These are phyloP conservation scores for Elmis aenea DNA, from an alignment of 2,888 invertebrate genomes.

Conservation along the genomic window DNA sequence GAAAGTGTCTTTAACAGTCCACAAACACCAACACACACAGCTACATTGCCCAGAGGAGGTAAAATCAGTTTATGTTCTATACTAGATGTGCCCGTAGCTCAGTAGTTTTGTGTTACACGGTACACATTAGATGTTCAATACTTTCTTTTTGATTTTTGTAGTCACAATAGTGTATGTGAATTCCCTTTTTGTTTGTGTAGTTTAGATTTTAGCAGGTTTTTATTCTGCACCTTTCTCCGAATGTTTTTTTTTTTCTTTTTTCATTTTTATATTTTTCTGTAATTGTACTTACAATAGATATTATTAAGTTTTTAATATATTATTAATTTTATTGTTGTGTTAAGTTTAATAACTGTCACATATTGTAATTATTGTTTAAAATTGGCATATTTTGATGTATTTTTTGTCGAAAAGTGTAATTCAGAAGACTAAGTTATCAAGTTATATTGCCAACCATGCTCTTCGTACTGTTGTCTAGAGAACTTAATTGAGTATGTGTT, in stretches of 20 bases:
- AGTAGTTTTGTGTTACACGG: constrained; percentile 20
- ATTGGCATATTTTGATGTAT: constrained; percentile 31
- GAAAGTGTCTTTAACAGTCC: constrained; percentile 64
- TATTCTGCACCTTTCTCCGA: constrained; percentile 13
- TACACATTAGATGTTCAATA: constrained; percentile 9
- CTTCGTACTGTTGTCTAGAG: too few relatives aligned
- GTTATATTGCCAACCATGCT: too few relatives aligned
- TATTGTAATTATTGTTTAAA: constrained; percentile 13
- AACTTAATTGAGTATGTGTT: too few relatives aligned
- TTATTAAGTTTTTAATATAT: constrained; percentile 15
- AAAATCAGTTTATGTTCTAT: constrained; percentile 36
- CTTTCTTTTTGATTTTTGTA: constrained; percentile 11
- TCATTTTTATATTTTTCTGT: constrained; percentile 20
- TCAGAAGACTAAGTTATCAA: too few relatives aligned
- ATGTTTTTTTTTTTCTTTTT: constrained; percentile 20
- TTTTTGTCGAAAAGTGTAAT: too few relatives aligned
- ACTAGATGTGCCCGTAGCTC: constrained; percentile 24
- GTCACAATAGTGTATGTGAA: too few relatives aligned
- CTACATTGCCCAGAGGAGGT: constrained; percentile 71
- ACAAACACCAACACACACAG: constrained; percentile 46
- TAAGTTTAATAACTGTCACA: constrained; percentile 20
- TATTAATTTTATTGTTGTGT: constrained; percentile 18
- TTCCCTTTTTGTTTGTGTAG: constrained; percentile 13
- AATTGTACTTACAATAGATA: constrained; percentile 7
- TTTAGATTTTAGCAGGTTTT: constrained; percentile 14